Evolutionary conservation across 2,888 invertebrate genomes (phyloP).

Genomic region (Tineola bisselliella): DNA sequence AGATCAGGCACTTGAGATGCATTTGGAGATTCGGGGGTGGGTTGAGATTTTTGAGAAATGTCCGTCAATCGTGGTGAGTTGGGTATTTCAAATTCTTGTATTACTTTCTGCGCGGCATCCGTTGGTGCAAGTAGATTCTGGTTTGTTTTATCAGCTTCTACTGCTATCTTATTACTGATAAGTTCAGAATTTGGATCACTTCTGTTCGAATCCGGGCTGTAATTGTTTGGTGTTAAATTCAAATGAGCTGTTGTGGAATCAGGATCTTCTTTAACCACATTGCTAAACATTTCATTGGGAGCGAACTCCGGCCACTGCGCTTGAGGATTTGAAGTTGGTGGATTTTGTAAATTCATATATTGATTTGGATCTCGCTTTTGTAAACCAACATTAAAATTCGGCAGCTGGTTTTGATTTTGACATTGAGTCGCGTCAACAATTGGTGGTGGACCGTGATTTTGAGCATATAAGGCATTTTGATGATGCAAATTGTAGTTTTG

Average conservation of each 20-base stretch:
- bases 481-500: conserved; percentile 74
- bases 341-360: conserved; percentile 18
- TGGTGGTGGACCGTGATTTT: conserved; percentile 62
- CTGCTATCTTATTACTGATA: conserved; percentile 29
- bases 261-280: conserved; percentile 76
- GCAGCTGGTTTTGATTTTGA: conserved; percentile 52
- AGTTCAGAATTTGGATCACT: conserved; percentile 52
- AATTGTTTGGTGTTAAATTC: conserved; percentile 55
- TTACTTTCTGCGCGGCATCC: conserved; percentile 38
- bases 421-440: conserved; percentile 48
- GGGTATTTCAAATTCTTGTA: conserved; percentile 57
- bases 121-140: conserved; percentile 26
- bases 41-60: conserved; percentile 52
- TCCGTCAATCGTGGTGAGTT: conserved; percentile 54
- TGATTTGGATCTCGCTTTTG: conserved; percentile 44
- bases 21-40: conserved; percentile 48
- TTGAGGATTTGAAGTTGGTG: conserved; percentile 28
- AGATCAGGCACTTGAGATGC: conserved; percentile 46
- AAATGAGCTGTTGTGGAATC: conserved; percentile 76
- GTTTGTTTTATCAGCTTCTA: conserved; percentile 42
- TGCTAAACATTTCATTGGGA: conserved; percentile 52
- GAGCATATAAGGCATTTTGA: conserved; percentile 69
- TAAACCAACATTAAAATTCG: conserved; percentile 48
- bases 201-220: conserved; percentile 59
- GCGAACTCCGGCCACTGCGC: conserved; percentile 60